Base-by-base conservation (phyloP, 2,113 vertebrate genomes). In the Bubo bubo region DNA sequence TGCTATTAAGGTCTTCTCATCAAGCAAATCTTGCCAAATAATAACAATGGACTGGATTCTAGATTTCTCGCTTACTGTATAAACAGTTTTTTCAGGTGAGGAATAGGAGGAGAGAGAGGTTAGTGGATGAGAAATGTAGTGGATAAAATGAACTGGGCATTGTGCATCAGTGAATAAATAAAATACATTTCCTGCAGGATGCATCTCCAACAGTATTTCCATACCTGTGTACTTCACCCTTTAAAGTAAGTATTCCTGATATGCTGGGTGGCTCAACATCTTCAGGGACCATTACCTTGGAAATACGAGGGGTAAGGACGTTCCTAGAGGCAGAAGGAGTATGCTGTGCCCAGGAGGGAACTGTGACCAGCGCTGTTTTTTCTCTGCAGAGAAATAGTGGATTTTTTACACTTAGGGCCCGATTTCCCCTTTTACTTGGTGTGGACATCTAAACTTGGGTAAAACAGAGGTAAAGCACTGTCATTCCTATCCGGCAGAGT, bases 151-250 rank as follows among this genome's bases (percentile, higher is more conserved):
- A 80, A 80, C 71, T 49, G 23, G 66, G 47, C 39, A 34, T 70
- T 92, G 77, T 90, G 62, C 81, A 86, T 73, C 50, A 80, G 15
- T 58, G 66, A 88, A 77, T 90, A 82, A 92, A 88, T 86, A 88
- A 93, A 90, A 90, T 55, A 28, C 4, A 47, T 93, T 88, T 92
- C 32, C 55, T 95, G 62, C 59, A 30, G 77, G 80, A 90, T 63
- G 77, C 81, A 56, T 87, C 49, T 89, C 73, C 77, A 79, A 19
- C 32, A 23, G 20, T 81, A 23, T 82, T 89, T 88, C 53, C 16
- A 2, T 83, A 52, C 52, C 58, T 92, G 10, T 66, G 34, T 90
- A 58, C 32, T 64, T 87, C 64, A 72, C 30, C 62, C 45, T 91
- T 91, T 47, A 90, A 66, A 71, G 66, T 71, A 49, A 75, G 73